Percentiles rank a stretch among this genome's conserved stretches.
Conservation (phyloP, 2,888 invertebrate species). For the Epirrhoe tristata region DNA sequence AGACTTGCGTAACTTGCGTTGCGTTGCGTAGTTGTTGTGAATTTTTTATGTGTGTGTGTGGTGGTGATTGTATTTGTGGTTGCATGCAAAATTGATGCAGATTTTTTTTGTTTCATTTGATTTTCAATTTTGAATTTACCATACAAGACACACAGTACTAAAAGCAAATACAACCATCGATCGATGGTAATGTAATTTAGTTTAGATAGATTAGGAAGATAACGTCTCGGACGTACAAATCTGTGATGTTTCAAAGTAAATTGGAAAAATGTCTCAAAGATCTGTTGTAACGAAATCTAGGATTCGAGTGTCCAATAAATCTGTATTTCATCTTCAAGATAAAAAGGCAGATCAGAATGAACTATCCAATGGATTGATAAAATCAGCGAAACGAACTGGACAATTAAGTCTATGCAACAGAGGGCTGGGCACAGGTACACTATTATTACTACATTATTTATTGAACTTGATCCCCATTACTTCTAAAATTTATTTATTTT, state of each 20-base stretch:
- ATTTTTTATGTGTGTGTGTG: no score
- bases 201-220: no score
- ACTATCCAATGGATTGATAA: conserved; percentile 89
- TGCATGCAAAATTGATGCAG: no score
- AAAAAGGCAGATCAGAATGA: conserved; percentile 89
- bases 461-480: neutral
- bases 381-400: conserved; percentile 92
- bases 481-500: neutral
- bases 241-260: neutral
- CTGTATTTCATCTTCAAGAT: conserved; percentile 90
- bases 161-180: no score
- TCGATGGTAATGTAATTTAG: no score
- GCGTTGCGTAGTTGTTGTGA: no score
- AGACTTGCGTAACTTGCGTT: no score
- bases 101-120: no score
- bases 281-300: conserved; percentile 63
- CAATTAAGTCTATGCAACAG: conserved; percentile 91
- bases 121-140: no score
- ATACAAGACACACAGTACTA: no score
- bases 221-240: neutral
- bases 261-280: conserved; percentile 66
- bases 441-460: neutral
- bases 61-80: no score
- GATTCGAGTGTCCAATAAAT: conserved; percentile 72
- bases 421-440: conserved; percentile 89